These are phyloP conservation scores for Clinocottus analis DNA, from an alignment of 2,113 vertebrate species.

Conservation along the genomic window DNA sequence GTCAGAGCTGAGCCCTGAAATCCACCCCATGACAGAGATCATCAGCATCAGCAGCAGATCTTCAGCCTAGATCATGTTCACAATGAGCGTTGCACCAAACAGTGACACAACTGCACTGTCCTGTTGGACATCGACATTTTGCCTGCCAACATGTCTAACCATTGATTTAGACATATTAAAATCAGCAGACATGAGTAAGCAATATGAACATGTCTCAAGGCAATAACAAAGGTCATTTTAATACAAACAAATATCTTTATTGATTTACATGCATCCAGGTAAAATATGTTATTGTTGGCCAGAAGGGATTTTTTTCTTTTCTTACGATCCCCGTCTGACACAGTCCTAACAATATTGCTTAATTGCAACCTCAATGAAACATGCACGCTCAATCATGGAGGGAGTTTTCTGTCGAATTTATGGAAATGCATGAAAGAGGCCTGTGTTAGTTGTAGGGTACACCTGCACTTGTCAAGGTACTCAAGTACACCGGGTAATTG, in stretches of 20 bases:
- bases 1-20: slow-evolving; percentile 65
- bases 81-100: slow-evolving; percentile 60
- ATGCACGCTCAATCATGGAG: slow-evolving; percentile 60
- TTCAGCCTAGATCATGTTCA: slow-evolving; percentile 71
- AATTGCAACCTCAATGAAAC: slow-evolving; percentile 71
- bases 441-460: slow-evolving; percentile 72
- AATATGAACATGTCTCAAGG: slow-evolving; percentile 15
- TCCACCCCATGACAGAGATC: slow-evolving; percentile 75
- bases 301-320: slow-evolving; percentile 41
- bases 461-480: slow-evolving; percentile 83
- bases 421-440: slow-evolving; percentile 73
- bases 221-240: slow-evolving; percentile 43
- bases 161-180: slow-evolving; percentile 28
- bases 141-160: slow-evolving; percentile 47
- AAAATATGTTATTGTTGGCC: slow-evolving; percentile 59
- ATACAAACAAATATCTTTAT: slow-evolving; percentile 57
- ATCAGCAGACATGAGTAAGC: slow-evolving; percentile 17
- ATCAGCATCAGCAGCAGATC: slow-evolving; percentile 75
- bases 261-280: slow-evolving; percentile 61
- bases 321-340: slow-evolving; percentile 52
- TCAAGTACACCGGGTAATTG: slow-evolving; percentile 80
- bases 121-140: slow-evolving; percentile 13
- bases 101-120: slow-evolving; percentile 52
- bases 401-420: slow-evolving; percentile 75
- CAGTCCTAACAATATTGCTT: slow-evolving; percentile 69